These are phyloP conservation scores for Idaea biselata DNA, from an alignment of 2,888 invertebrate genomes.

Conservation along the genomic window DNA sequence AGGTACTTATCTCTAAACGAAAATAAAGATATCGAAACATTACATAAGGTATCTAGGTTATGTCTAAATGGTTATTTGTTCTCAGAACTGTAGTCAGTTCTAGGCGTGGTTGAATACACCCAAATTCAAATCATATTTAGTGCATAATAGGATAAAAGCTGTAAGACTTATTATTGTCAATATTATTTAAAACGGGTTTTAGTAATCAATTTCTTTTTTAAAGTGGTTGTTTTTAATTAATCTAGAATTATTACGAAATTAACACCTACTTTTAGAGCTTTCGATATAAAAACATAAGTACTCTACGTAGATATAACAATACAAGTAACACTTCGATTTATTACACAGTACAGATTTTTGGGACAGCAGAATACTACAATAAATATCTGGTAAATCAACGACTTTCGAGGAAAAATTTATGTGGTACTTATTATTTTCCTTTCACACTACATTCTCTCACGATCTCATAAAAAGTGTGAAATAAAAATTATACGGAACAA, in stretches of 20 bases:
- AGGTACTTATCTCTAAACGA: no score
- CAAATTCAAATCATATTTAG: background rate
- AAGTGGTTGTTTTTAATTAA: no score
- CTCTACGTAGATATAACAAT: background rate
- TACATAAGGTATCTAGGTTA: no score
- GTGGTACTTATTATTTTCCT: constrained; percentile 19
- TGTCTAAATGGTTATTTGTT: background rate
- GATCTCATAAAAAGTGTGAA: constrained; percentile 25
- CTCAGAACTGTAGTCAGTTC: background rate
- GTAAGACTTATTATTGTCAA: no score
- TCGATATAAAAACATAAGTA: no score
- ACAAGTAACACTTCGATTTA: background rate
- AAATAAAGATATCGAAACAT: no score
- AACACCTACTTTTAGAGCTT: no score
- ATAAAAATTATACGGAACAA: constrained; percentile 14
- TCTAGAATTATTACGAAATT: no score
- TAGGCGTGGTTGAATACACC: background rate
- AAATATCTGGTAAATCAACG: constrained; percentile 18
- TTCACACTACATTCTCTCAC: constrained; percentile 32
- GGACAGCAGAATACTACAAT: constrained; percentile 3
- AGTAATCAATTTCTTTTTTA: no score
- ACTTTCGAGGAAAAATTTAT: constrained; percentile 22
- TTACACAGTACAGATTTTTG: background rate
- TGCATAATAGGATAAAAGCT: no score
- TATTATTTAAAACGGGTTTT: no score